Evolutionary conservation across 1,140 invertebrate species (phyloP).

Genomic region (Rhysida immarginata): DNA sequence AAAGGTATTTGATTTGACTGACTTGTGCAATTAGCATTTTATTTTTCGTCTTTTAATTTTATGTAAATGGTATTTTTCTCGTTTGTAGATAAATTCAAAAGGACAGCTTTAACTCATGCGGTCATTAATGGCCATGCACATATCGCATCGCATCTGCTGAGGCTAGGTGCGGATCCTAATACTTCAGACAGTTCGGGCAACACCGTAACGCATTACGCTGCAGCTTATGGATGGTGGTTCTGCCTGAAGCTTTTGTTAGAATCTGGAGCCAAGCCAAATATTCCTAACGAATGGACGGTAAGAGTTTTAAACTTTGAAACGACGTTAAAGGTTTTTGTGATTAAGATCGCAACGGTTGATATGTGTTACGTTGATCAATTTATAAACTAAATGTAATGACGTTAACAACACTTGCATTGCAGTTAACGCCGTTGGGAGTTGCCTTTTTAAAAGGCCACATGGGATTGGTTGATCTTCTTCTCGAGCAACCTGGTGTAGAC

Average conservation of each 20-base stretch:
- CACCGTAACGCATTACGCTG: slow-evolving; percentile 37
- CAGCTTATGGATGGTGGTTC: slow-evolving; percentile 40
- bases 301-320: slow-evolving; percentile 13
- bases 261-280: slow-evolving; percentile 30
- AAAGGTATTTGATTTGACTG: slow-evolving; percentile 24
- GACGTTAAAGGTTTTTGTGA: slow-evolving; percentile 32
- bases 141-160: slow-evolving; percentile 34
- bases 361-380: slow-evolving; percentile 36
- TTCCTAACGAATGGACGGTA: slow-evolving; percentile 37
- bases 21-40: slow-evolving; percentile 17
- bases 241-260: slow-evolving; percentile 34
- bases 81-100: slow-evolving; percentile 32
- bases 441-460: slow-evolving; percentile 38
- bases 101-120: slow-evolving; percentile 36
- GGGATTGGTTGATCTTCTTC: slow-evolving; percentile 34
- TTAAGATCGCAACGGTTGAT: slow-evolving; percentile 37
- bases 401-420: too few species aligned
- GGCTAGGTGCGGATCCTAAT: slow-evolving; percentile 33
- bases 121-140: slow-evolving; percentile 37
- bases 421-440: slow-evolving; percentile 33
- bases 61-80: slow-evolving; percentile 1
- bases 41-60: slow-evolving; percentile 2
- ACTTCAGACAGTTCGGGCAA: slow-evolving; percentile 36
- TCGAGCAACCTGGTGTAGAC: slow-evolving; percentile 31
- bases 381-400: too few species aligned